These are phyloP conservation scores for Patella caerulea DNA, from an alignment of 2,888 invertebrate genomes.

Conservation along the genomic window DNA sequence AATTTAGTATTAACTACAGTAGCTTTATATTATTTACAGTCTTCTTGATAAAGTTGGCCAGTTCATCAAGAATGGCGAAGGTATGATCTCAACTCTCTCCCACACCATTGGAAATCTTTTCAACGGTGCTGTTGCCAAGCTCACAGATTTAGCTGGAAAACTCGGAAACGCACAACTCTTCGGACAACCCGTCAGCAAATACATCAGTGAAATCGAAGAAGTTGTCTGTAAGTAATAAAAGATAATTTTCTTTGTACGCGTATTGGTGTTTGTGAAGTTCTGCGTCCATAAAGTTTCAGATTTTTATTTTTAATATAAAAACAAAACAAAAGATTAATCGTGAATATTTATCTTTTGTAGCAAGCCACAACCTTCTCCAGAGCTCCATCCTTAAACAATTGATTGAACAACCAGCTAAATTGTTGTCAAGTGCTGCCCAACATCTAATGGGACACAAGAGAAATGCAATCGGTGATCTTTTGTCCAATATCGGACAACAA, in stretches of 20 bases:
- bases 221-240: constrained; percentile 16
- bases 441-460: constrained; percentile 14
- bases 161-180: background rate
- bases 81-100: constrained; percentile 6
- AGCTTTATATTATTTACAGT: background rate
- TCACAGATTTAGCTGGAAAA: constrained; percentile 1
- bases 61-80: constrained; percentile 10
- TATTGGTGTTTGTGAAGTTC: too few species aligned
- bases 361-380: constrained; percentile 19
- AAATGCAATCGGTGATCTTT: constrained; percentile 3
- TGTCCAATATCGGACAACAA: constrained; percentile 8
- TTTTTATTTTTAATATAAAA: too few species aligned
- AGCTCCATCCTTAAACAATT: background rate
- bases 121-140: constrained; percentile 15
- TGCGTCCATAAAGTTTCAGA: too few species aligned
- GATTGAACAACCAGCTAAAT: constrained; percentile 12
- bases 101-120: constrained; percentile 15
- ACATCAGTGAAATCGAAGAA: constrained; percentile 13
- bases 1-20: background rate
- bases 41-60: constrained; percentile 4
- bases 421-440: constrained; percentile 6
- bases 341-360: background rate
- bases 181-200: background rate
- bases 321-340: too few species aligned
- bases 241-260: too few species aligned